Evolutionary conservation across 2,113 vertebrate species (phyloP), one percentile per base, ranked within the genome.

Genomic region (Hypocryptadius cinnamomeus): DNA sequence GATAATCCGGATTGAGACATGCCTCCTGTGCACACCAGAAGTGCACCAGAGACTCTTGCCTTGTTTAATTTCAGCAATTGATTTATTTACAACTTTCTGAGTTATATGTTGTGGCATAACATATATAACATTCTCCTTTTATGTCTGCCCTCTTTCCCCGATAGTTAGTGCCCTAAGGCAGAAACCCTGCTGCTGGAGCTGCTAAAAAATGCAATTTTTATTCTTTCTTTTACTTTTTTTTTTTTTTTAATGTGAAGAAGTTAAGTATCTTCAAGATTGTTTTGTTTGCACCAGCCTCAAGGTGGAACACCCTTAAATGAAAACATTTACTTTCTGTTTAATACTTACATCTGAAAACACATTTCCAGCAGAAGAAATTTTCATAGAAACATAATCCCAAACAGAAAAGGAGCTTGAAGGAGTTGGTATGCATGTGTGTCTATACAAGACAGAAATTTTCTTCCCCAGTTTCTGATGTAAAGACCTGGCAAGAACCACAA

Each of bases 1-100:
- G 30, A 53, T 23, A n/a, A 51, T 33, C 40, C 1, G 0, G 12
- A 19, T 24, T 11, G 3, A 44, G 51, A 42, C 4, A 0, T 20
- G 3, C 9, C 25, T 60, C 42, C 15, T 31, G 37, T 30, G 31
- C 54, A 10, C 16, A 25, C 24, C 54, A 74, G n/a, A 61, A 76
- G 31, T 5, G 44, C 57, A 33, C 23, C 25, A 65, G 42, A 71
- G 27, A 21, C 3, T 7, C 28, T 3, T 33, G n/a, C 24, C 35
- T 15, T 57, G 24, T 35, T 76, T 50, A 25, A 40, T 84, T 45
- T 66, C 71, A 72, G 48, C 64, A 65, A 6, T 56, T 21, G 59
- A 31, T 79, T 63, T 50, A 30, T 59, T 47, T 51, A 53, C 20
- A 80, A 3, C 16, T 74, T 68, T n/a, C 39, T 45, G 66, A 68